Percentiles rank a stretch among this genome's conserved stretches.
Evolutionary conservation across 2,797 vertebrate species (phyloP).

Genomic region (Rhinella marina): DNA sequence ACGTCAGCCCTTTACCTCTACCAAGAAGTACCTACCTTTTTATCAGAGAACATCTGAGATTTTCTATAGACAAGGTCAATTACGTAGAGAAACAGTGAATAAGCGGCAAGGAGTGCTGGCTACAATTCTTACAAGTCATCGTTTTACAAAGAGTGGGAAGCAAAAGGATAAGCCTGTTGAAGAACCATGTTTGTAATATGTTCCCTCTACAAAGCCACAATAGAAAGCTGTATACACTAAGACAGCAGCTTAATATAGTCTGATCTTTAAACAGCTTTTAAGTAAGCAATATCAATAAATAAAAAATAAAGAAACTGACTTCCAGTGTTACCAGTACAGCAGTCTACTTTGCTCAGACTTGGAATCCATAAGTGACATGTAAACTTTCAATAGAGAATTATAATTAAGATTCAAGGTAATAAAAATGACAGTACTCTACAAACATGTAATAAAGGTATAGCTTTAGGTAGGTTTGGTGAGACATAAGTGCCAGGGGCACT

Average conservation of each 20-base stretch:
- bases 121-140: background rate
- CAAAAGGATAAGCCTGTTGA: background rate
- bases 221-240: background rate
- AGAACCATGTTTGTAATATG: background rate
- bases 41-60: conserved; percentile 21
- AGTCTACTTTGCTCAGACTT: background rate
- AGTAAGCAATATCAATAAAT: background rate
- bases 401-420: background rate
- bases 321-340: background rate
- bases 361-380: background rate
- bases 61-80: conserved; percentile 43
- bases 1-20: background rate
- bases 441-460: no score
- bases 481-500: no score
- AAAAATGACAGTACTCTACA: no score
- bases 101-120: background rate
- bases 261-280: background rate
- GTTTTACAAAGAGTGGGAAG: conserved; percentile 7
- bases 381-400: background rate
- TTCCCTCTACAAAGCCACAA: background rate
- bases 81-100: background rate
- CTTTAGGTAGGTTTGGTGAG: no score
- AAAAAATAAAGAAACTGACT: background rate
- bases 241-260: background rate
- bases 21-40: background rate